A percentile compares a stretch with the other conserved stretches of the same genome.
Conservation (phyloP, 2,888 invertebrate genomes). For the Xestoiulus laeticollis region DNA sequence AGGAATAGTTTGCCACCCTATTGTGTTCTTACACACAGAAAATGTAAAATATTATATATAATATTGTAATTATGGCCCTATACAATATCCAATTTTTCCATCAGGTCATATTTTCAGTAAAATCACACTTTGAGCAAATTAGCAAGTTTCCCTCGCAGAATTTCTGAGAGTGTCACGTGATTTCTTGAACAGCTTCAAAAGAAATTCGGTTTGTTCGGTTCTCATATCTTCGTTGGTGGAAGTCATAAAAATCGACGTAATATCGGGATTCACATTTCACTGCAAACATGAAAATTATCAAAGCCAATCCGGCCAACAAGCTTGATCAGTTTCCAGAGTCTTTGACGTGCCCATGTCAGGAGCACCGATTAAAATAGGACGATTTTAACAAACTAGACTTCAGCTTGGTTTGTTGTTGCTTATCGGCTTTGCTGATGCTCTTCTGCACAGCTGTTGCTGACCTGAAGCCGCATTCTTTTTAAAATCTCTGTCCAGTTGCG, state of each 20-base stretch:
- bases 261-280: not conserved
- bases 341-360: not conserved
- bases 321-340: not conserved
- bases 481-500: conserved; percentile 38
- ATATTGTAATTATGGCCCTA: too few relatives aligned
- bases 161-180: not conserved
- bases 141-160: not conserved
- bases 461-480: not conserved
- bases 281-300: not conserved
- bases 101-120: not conserved
- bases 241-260: not conserved
- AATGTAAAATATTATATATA: too few relatives aligned
- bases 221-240: not conserved
- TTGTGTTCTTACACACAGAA: too few relatives aligned
- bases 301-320: not conserved
- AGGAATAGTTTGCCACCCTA: too few relatives aligned
- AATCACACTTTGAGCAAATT: conserved; percentile 1
- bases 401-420: conserved; percentile 42
- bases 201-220: not conserved
- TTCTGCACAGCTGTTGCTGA: not conserved
- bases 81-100: not conserved
- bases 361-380: not conserved
- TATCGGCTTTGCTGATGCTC: conserved; percentile 27
- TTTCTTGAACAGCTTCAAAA: not conserved
- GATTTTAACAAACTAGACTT: not conserved